These are phyloP conservation scores for Leucozona laternaria DNA, from an alignment of 2,888 invertebrate genomes.

Conservation along the genomic window DNA sequence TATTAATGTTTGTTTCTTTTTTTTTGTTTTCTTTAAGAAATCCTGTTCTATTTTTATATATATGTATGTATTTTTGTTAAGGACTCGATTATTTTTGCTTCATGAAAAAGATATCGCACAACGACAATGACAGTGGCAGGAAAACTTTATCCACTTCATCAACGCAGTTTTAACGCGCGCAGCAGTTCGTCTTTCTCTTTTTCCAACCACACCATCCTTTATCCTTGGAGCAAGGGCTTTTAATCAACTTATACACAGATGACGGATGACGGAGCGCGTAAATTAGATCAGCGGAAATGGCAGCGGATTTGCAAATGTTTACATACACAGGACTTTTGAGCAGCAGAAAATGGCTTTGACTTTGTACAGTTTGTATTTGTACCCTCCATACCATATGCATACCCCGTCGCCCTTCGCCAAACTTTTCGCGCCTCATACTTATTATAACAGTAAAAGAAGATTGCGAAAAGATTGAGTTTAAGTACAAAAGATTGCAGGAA, in stretches of 20 bases:
- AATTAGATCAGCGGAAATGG: conserved; percentile 71
- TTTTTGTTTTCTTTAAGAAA: conserved; percentile 23
- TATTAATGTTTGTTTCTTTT: conserved; percentile 55
- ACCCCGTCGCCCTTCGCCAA: background rate
- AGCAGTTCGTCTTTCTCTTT: conserved; percentile 2
- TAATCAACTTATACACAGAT: conserved; percentile 68
- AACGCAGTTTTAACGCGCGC: conserved; percentile 33
- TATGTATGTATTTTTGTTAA: conserved; percentile 1
- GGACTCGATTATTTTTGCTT: conserved; percentile 21
- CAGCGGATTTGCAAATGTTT: conserved; percentile 53
- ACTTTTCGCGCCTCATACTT: conserved; percentile 43
- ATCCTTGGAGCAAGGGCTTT: conserved; percentile 41
- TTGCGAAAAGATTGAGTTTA: conserved; percentile 70
- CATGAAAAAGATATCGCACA: conserved; percentile 31
- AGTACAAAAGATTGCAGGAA: conserved; percentile 60
- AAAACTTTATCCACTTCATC: conserved; percentile 63
- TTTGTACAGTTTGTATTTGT: background rate
- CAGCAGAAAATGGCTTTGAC: conserved; percentile 44
- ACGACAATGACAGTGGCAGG: conserved; percentile 48
- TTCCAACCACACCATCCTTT: conserved; percentile 11
- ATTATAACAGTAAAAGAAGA: conserved; percentile 62
- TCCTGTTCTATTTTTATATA: conserved; percentile 22
- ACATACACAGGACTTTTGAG: conserved; percentile 16
- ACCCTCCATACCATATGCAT: background rate
- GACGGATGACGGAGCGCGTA: conserved; percentile 68